phyloP scores from a whole-genome alignment of 2,888 invertebrate species.

The Conistra vaccinii region DNA sequence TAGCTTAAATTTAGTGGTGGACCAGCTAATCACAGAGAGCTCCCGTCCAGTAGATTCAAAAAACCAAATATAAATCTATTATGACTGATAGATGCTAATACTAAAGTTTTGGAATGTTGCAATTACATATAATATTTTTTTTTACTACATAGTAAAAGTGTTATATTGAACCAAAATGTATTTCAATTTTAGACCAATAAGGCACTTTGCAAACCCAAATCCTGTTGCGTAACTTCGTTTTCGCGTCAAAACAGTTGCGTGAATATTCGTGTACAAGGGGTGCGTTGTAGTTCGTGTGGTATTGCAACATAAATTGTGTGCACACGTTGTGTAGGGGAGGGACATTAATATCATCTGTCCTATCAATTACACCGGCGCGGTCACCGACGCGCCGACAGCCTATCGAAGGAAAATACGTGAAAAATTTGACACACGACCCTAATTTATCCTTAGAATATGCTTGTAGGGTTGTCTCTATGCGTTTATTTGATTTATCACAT shows the following conservation, averaged over 20 bases:
- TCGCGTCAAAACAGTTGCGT: slow-evolving; percentile 66
- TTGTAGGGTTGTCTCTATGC: slow-evolving; percentile 68
- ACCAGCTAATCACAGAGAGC: not conserved
- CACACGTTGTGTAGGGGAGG: slow-evolving; percentile 79
- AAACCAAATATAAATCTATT: not conserved
- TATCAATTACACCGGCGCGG: slow-evolving; percentile 85
- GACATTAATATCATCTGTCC: slow-evolving; percentile 87
- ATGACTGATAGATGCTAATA: not conserved
- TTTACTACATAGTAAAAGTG: not conserved
- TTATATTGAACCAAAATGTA: not conserved
- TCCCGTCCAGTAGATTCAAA: not conserved
- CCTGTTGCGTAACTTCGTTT: slow-evolving; percentile 40
- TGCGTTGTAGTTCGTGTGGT: slow-evolving; percentile 70
- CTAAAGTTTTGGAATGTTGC: not conserved
- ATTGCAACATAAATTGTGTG: slow-evolving; percentile 85
- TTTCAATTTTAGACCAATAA: not conserved
- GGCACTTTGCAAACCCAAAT: slow-evolving; percentile 11
- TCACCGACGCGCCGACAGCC: slow-evolving; percentile 79
- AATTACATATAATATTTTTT: not conserved
- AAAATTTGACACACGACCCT: slow-evolving; percentile 80
- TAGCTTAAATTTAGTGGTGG: not conserved
- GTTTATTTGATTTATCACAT: slow-evolving; percentile 18
- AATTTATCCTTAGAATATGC: slow-evolving; percentile 70
- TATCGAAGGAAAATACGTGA: slow-evolving; percentile 81
- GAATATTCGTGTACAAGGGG: slow-evolving; percentile 65